Conservation (phyloP, 2,113 vertebrate species). For the Cochlearius cochlearius region DNA sequence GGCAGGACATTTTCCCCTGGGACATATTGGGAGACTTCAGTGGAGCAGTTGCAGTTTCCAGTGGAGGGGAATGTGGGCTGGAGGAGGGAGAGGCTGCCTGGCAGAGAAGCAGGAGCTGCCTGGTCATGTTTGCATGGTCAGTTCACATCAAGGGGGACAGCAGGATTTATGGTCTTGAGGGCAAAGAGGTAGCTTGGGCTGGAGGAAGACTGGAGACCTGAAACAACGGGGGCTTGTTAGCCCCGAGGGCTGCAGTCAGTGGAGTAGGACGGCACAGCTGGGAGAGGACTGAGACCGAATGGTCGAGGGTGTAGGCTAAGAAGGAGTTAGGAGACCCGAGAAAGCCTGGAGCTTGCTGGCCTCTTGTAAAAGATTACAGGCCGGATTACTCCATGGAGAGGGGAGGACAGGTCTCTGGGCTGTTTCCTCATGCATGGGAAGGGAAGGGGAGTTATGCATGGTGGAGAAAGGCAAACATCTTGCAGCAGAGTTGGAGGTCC, state of each 20-base stretch:
- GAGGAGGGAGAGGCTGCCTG: background rate
- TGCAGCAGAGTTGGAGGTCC: background rate
- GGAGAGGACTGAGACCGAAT: background rate
- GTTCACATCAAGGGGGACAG: background rate
- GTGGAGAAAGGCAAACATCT: background rate
- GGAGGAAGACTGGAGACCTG: background rate
- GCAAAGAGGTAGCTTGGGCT: background rate
- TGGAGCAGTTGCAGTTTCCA: background rate
- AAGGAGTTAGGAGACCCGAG: background rate
- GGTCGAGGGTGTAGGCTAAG: background rate
- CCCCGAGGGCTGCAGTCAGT: rapidly evolving
- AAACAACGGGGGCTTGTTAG: background rate
- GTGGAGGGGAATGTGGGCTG: background rate
- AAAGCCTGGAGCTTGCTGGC: background rate
- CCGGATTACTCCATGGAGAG: background rate
- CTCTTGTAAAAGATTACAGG: background rate
- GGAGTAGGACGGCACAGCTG: rapidly evolving
- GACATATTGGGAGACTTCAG: background rate
- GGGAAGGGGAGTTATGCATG: background rate
- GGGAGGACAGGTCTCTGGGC: background rate
- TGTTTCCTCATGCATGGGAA: background rate
- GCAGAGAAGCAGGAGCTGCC: background rate
- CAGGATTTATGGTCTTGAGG: background rate
- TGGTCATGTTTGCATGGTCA: background rate
- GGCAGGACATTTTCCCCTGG: background rate